phyloP scores from a whole-genome alignment of 2,113 vertebrate species.

The Zosterops pallidus region DNA sequence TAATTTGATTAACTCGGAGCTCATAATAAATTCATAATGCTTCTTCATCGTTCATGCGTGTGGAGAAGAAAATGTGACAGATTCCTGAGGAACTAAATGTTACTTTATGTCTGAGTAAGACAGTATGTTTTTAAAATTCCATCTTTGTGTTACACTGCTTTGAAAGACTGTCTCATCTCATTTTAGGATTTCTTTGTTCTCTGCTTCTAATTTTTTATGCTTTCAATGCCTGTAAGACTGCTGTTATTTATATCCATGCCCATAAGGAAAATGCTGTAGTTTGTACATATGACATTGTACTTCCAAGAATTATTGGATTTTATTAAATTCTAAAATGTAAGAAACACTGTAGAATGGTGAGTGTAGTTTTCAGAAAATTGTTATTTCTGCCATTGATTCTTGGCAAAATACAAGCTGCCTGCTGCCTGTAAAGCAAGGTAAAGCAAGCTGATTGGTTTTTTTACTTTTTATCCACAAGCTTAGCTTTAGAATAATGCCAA shows the following conservation, averaged over 20 bases:
- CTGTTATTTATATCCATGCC: slow-evolving; percentile 10
- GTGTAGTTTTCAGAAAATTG: neutral
- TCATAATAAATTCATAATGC: slow-evolving; percentile 25
- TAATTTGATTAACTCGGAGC: slow-evolving; percentile 32
- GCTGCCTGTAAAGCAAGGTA: neutral
- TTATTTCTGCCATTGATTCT: neutral
- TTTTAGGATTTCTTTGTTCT: slow-evolving; percentile 51
- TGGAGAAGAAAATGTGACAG: slow-evolving; percentile 2
- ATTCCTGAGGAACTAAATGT: slow-evolving; percentile 18
- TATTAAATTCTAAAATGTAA: neutral
- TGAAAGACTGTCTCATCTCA: slow-evolving; percentile 42
- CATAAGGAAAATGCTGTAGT: neutral
- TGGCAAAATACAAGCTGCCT: neutral
- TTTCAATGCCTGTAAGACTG: neutral
- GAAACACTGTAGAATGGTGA: neutral
- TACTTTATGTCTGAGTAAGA: slow-evolving; percentile 43
- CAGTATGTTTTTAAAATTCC: slow-evolving; percentile 9
- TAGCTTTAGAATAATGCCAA: neutral
- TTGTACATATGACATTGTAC: neutral
- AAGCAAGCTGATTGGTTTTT: neutral
- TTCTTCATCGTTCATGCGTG: neutral
- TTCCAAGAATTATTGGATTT: neutral
- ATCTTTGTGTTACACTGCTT: slow-evolving; percentile 17
- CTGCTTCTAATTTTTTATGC: slow-evolving; percentile 23
- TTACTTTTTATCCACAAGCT: neutral